Evolutionary conservation across 2,113 vertebrate genomes (phyloP), one percentile per base, ranked within the genome.

Genomic region (Pelmatolapia mariae): DNA sequence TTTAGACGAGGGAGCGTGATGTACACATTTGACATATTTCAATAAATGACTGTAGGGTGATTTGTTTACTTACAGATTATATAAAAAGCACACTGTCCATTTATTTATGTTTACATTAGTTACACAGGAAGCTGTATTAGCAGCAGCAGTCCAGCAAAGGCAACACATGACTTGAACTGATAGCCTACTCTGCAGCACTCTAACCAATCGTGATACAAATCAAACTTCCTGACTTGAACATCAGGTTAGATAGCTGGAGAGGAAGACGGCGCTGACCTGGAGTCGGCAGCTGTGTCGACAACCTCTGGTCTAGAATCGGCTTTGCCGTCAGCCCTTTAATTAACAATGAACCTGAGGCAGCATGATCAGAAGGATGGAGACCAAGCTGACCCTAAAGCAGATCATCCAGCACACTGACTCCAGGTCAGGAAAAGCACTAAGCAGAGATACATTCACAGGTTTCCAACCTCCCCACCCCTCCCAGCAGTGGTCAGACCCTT

Each of bases 101-200:
- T 86, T 56, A 87, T 80, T 84, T 76, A 50, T 90, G 71, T 91
- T 87, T 90, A 81, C 89, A 89, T 93, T 86, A 95, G 92, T 96
- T 93, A 96, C 89, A 96, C 93, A 96, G 94, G 91, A 91, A 93
- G 96, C 94, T 95, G 94, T 96, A 76, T 94, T 94, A 96, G 96
- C 96, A 98, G 97, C 71, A 96, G 97, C 97, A 97, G 96, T 97
- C 96, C 96, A 91, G 95, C 95, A 94, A 96, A 97, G 95, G 95
- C 95, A 95, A 89, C 87, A 80, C 87, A 59, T 92, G 89, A 91
- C 73, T 80, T 53, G 15, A 56, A 79, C 53, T 82, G 43, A 19
- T 61, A 1, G 40, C 50, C 79, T 31, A 50, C 40, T 86, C 86
- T 84, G 26, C 80, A 86, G 9, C 81, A 50, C n/a, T 86, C 82